Percentiles rank a stretch among this genome's conserved stretches.
These are phyloP conservation scores for Tachystola acroxantha DNA, from an alignment of 2,888 invertebrate genomes.

Conservation along the genomic window DNA sequence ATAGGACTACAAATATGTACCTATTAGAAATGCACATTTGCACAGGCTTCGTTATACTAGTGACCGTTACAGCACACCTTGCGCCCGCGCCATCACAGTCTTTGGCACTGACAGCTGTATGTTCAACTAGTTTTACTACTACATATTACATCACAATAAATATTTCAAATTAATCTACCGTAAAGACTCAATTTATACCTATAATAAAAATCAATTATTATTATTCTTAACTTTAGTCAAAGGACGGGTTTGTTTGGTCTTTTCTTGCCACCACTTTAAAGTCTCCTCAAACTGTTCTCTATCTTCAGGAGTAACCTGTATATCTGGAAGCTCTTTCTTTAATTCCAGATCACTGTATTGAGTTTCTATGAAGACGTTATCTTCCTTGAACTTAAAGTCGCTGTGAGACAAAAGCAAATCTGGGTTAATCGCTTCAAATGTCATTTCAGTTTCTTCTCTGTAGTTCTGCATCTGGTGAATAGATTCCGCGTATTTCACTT, in stretches of 20 bases:
- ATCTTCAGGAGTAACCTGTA: constrained; percentile 69
- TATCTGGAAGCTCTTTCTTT: constrained; percentile 67
- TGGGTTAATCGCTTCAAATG: constrained; percentile 47
- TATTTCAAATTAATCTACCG: constrained; percentile 29
- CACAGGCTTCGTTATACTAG: constrained; percentile 31
- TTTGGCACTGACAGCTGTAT: constrained; percentile 74
- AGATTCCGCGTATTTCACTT: constrained; percentile 68
- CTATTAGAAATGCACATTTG: no score
- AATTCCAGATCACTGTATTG: constrained; percentile 67
- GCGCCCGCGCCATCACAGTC: constrained; percentile 53
- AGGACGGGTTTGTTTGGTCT: constrained; percentile 54
- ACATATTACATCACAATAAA: constrained; percentile 37
- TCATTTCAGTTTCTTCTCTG: constrained; percentile 35
- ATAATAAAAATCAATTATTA: constrained; percentile 17
- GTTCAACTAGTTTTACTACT: constrained; percentile 27
- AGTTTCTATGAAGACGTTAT: constrained; percentile 52
- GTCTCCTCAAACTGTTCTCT: constrained; percentile 71
- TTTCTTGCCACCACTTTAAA: constrained; percentile 74
- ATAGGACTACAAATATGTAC: no score
- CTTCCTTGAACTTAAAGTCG: constrained; percentile 54
- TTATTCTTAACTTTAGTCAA: constrained; percentile 31
- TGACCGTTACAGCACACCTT: constrained; percentile 72
- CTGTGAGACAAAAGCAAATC: constrained; percentile 47
- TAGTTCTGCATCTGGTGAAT: constrained; percentile 50
- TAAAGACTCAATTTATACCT: constrained; percentile 11